These are phyloP conservation scores for Nemoura dubitans DNA, from an alignment of 2,888 invertebrate species.

Conservation along the genomic window DNA sequence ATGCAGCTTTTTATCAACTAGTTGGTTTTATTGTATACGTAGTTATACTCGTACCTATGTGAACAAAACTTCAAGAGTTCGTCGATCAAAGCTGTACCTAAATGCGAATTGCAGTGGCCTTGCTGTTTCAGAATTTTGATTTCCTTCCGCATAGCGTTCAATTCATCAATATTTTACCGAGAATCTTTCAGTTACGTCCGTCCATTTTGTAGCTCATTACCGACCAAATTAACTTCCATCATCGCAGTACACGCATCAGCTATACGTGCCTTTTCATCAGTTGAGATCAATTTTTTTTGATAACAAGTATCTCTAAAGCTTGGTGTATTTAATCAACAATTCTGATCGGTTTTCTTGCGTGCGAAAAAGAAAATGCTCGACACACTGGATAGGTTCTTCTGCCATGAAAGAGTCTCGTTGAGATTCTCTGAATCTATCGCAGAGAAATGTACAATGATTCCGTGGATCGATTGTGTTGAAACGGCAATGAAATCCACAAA, in stretches of 20 bases:
- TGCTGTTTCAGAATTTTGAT: not conserved
- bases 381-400: not conserved
- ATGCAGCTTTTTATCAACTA: not conserved
- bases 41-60: not conserved
- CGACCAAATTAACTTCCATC: not conserved
- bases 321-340: not conserved
- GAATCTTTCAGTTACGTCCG: not conserved
- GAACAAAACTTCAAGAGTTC: not conserved
- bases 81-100: not conserved
- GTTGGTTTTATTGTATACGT: not conserved
- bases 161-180: not conserved
- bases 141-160: not conserved
- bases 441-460: not conserved
- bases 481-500: not conserved
- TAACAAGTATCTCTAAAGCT: not conserved
- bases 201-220: not conserved
- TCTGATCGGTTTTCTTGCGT: not conserved
- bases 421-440: not conserved
- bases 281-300: not conserved
- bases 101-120: not conserved
- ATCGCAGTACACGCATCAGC: not conserved
- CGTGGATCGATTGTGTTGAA: not conserved
- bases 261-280: not conserved
- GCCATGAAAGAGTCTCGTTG: not conserved
- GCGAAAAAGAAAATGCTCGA: not conserved